Conservation (phyloP, 2,797 vertebrate species). For the Mormyrus hasselquistii region DNA sequence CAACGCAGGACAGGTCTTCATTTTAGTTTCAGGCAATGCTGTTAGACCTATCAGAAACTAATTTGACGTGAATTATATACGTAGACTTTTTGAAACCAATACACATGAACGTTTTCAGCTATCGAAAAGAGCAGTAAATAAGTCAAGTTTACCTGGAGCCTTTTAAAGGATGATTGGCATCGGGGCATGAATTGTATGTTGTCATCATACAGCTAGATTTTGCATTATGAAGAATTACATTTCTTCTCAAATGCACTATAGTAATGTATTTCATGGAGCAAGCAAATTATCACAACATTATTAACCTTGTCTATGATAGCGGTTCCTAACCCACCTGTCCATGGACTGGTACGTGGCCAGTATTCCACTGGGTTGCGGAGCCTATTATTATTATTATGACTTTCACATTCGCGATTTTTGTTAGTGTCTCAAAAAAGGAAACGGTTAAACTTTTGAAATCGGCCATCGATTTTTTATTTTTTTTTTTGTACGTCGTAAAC, state of each 20-base stretch:
- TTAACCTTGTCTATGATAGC: neutral
- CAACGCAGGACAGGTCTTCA: neutral
- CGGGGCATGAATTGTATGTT: neutral
- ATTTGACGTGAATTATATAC: neutral
- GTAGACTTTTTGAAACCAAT: neutral
- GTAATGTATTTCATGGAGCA: neutral
- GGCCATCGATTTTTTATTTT: neutral
- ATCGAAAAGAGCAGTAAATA: neutral
- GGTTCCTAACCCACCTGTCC: neutral
- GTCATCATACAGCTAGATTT: neutral
- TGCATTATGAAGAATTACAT: neutral
- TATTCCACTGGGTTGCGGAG: neutral
- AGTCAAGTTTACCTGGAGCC: neutral
- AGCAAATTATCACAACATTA: neutral
- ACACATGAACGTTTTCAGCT: neutral
- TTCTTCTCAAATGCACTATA: neutral
- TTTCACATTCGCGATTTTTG: neutral
- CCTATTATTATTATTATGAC: neutral
- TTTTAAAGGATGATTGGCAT: neutral
- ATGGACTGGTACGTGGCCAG: neutral
- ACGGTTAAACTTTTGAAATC: neutral
- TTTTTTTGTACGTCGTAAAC: neutral
- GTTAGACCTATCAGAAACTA: neutral
- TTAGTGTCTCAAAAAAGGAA: neutral
- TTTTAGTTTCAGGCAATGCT: neutral